A percentile compares a stretch with the other conserved stretches of the same genome.
phyloP scores from a whole-genome alignment of 1,140 invertebrate species.

The Aethina tumida region DNA sequence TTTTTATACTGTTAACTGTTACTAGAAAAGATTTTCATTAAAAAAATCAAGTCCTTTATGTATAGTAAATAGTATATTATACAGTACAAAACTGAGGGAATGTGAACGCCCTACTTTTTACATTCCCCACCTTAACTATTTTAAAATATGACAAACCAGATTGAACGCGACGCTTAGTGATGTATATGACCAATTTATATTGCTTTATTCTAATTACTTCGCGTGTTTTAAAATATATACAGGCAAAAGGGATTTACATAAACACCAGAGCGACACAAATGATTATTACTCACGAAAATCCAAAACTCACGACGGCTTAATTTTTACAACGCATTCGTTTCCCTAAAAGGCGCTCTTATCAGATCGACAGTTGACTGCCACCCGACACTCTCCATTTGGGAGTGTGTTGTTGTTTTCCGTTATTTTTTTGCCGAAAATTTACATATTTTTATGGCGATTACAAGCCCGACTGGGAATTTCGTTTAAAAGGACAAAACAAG shows the following conservation, averaged over 20 bases:
- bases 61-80: no score
- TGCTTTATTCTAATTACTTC: no score
- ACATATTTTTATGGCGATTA: constrained; percentile 2
- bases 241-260: constrained; percentile 8
- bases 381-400: neutral
- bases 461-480: neutral
- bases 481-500: neutral
- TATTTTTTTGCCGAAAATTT: neutral
- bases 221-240: constrained; percentile 6
- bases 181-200: no score
- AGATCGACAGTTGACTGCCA: constrained; percentile 1
- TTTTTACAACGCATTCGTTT: constrained; percentile 12
- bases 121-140: no score
- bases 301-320: constrained; percentile 9
- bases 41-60: no score
- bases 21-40: no score
- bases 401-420: constrained; percentile 1
- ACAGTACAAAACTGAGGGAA: no score
- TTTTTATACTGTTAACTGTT: no score
- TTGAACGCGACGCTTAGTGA: no score
- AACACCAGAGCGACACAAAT: constrained; percentile 10
- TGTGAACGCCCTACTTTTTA: no score
- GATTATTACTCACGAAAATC: constrained; percentile 11
- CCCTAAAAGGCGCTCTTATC: constrained; percentile 8
- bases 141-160: no score